These are phyloP conservation scores for Australoheros facetus DNA, from an alignment of 2,797 vertebrate genomes.

Conservation along the genomic window DNA sequence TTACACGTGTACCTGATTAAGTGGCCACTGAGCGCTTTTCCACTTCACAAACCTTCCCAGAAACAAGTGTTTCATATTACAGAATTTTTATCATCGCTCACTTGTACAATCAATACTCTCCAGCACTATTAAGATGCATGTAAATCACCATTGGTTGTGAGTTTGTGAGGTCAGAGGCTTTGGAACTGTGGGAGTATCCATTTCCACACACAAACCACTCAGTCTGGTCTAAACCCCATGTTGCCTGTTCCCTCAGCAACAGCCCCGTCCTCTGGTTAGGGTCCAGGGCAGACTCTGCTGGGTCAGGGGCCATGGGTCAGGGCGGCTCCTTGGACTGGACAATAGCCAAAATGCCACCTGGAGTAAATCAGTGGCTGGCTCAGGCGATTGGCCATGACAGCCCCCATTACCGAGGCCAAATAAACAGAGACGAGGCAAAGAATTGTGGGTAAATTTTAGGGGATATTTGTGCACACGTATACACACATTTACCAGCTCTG, in stretches of 20 bases:
- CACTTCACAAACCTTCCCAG: background rate
- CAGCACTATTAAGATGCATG: conserved; percentile 19
- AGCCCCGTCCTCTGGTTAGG: conserved; percentile 69
- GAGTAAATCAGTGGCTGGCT: conserved; percentile 78
- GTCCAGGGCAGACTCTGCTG: conserved; percentile 51
- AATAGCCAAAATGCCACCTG: conserved; percentile 81
- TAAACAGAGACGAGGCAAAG: conserved; percentile 71
- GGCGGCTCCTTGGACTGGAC: conserved; percentile 75
- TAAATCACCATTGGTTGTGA: conserved; percentile 39
- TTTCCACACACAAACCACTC: conserved; percentile 69
- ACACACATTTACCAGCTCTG: conserved; percentile 24
- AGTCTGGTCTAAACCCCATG: conserved; percentile 70
- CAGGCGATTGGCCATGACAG: conserved; percentile 75
- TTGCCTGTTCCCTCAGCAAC: conserved; percentile 63
- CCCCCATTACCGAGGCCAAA: conserved; percentile 73
- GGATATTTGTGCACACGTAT: conserved; percentile 5
- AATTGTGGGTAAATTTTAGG: conserved; percentile 70
- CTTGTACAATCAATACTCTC: conserved; percentile 9
- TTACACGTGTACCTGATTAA: background rate
- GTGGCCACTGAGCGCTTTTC: background rate
- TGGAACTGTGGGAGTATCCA: conserved; percentile 53
- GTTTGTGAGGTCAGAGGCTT: conserved; percentile 24
- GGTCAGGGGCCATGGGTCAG: conserved; percentile 73
- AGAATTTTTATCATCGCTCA: background rate
- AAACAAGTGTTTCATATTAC: background rate